Evolutionary conservation across 2,888 invertebrate genomes (phyloP).

Genomic region (Sepioteuthis lessoniana): DNA sequence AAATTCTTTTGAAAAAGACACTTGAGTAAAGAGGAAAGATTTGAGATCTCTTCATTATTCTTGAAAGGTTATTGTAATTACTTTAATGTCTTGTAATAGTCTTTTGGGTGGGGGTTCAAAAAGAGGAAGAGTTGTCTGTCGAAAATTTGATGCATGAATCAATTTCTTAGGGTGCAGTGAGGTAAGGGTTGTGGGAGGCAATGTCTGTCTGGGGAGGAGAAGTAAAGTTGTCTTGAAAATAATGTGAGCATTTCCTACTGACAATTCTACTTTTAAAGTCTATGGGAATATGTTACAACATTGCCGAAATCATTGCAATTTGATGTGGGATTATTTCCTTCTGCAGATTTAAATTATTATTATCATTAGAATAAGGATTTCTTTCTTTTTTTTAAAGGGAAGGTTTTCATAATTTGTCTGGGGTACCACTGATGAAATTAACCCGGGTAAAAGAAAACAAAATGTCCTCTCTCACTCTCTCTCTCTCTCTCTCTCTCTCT

Average conservation of each 20-base stretch:
- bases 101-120: not conserved
- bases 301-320: not conserved
- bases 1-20: not conserved
- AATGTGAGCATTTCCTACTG: not conserved
- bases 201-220: not conserved
- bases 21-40: not conserved
- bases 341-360: not conserved
- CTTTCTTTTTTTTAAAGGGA: not conserved
- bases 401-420: conserved; percentile 16
- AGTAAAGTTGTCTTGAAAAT: not conserved
- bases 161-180: not conserved
- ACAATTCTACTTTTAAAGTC: not conserved
- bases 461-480: too few species aligned
- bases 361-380: not conserved
- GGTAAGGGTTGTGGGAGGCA: not conserved
- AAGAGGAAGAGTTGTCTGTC: not conserved
- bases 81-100: conserved; percentile 9
- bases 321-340: not conserved
- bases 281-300: not conserved
- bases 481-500: not conserved
- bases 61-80: conserved; percentile 1
- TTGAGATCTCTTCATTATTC: conserved; percentile 24
- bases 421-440: not conserved
- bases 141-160: not conserved
- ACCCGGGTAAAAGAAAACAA: not conserved